These are phyloP conservation scores for Aurelia aurita complex sp. Pacific DNA, from an alignment of 30 jellyfish, hydroid and myxozoan genomes.

Conservation along the genomic window DNA sequence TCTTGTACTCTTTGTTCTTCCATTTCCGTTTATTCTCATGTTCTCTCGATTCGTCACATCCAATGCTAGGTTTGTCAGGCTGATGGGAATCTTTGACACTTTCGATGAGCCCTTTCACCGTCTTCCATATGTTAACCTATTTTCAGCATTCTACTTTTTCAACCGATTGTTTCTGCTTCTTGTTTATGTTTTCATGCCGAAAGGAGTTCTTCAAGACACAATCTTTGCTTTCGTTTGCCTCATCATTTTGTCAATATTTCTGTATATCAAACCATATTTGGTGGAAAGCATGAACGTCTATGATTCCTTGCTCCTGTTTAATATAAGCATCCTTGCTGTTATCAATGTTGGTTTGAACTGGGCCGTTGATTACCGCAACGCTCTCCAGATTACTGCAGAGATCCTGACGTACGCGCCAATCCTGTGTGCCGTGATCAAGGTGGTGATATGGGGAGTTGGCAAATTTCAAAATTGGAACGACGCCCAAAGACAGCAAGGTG, in stretches of 20 bases:
- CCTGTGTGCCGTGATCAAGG: slow-evolving; percentile 36
- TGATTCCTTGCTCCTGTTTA: slow-evolving; percentile 49
- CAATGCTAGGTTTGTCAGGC: slow-evolving; percentile 24
- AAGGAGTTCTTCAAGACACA: slow-evolving; percentile 62
- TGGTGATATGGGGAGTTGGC: slow-evolving; percentile 17
- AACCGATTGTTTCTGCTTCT: slow-evolving; percentile 52
- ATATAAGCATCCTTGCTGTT: slow-evolving; percentile 48
- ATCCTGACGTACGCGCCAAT: slow-evolving; percentile 54
- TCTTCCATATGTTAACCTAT: not conserved
- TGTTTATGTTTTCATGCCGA: slow-evolving; percentile 32
- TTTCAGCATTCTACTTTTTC: slow-evolving; percentile 70
- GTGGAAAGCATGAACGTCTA: slow-evolving; percentile 54
- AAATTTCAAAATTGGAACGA: slow-evolving; percentile 10
- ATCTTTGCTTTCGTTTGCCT: slow-evolving; percentile 54
- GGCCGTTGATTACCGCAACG: slow-evolving; percentile 3
- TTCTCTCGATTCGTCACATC: slow-evolving; percentile 42
- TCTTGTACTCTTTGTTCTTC: slow-evolving; percentile 46
- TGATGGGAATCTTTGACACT: slow-evolving; percentile 56
- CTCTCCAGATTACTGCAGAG: slow-evolving; percentile 35
- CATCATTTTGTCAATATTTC: slow-evolving; percentile 41
- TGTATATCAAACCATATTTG: slow-evolving; percentile 66
- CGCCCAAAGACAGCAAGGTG: not conserved
- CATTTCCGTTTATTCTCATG: slow-evolving; percentile 63
- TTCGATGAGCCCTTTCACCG: slow-evolving; percentile 55
- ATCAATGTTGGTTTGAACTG: slow-evolving; percentile 40